phyloP scores from a whole-genome alignment of 2,888 invertebrate species.

The Polia nebulosa region DNA sequence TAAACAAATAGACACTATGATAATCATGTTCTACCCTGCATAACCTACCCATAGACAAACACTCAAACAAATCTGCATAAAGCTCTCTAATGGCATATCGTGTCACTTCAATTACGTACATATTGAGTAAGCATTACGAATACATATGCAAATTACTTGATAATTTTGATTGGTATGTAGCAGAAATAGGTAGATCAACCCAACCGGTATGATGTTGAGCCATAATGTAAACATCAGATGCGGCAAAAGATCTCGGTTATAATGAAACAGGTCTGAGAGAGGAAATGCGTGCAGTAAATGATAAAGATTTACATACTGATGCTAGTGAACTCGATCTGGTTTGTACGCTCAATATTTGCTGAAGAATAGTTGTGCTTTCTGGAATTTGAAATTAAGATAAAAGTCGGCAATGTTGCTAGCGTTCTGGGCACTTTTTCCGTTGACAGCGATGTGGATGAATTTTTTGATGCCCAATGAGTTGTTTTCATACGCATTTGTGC shows the following conservation, averaged over 20 bases:
- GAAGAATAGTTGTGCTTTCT: conserved; percentile 26
- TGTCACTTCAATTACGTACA: conserved; percentile 60
- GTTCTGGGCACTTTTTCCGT: too few species aligned
- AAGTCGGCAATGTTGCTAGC: too few species aligned
- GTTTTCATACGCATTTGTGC: too few species aligned
- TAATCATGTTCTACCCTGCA: conserved; percentile 1
- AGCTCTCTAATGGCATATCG: conserved; percentile 60
- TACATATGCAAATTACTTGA: conserved; percentile 58
- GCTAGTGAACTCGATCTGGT: conserved; percentile 70
- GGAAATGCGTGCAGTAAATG: conserved; percentile 86
- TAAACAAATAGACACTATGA: conserved; percentile 1
- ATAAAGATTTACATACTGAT: conserved; percentile 82
- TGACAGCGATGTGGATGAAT: too few species aligned
- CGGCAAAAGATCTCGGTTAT: conserved; percentile 66
- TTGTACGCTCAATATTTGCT: conserved; percentile 62
- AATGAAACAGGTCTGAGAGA: conserved; percentile 73
- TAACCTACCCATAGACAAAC: conserved; percentile 28
- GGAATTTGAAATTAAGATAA: conserved; percentile 22
- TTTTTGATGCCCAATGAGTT: too few species aligned
- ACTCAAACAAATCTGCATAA: conserved; percentile 60
- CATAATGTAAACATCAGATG: conserved; percentile 70
- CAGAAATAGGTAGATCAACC: conserved; percentile 60
- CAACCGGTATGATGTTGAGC: conserved; percentile 58
- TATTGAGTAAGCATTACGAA: conserved; percentile 59
- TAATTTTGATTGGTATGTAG: conserved; percentile 55